Evolutionary conservation across 2,888 invertebrate species (phyloP).

Genomic region (Volucella inanis): DNA sequence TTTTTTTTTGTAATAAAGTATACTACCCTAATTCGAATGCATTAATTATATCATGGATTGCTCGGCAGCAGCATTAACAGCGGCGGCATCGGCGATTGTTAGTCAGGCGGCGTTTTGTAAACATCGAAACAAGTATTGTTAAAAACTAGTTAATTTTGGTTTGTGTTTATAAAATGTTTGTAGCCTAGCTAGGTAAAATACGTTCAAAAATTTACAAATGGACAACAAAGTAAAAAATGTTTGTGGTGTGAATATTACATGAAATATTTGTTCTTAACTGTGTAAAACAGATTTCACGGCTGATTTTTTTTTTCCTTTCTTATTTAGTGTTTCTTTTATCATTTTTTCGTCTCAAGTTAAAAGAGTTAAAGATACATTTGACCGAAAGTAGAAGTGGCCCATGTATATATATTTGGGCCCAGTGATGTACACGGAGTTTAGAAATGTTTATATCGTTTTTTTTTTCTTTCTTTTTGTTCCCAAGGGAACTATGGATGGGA

Average conservation of each 20-base stretch:
- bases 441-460: slow-evolving; percentile 59
- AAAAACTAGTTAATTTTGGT: slow-evolving; percentile 32
- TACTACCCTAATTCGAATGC: background rate
- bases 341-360: slow-evolving; percentile 35
- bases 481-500: slow-evolving; percentile 73
- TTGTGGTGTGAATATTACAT: slow-evolving; percentile 63
- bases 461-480: slow-evolving; percentile 52
- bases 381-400: slow-evolving; percentile 38
- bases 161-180: slow-evolving; percentile 68
- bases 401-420: slow-evolving; percentile 21
- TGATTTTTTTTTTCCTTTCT: background rate
- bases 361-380: slow-evolving; percentile 47
- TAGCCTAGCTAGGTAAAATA: slow-evolving; percentile 72
- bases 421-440: slow-evolving; percentile 55
- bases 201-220: slow-evolving; percentile 73
- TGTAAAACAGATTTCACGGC: slow-evolving; percentile 26
- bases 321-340: no score
- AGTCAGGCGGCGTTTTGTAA: slow-evolving; percentile 34
- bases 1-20: slow-evolving; percentile 26
- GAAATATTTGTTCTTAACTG: slow-evolving; percentile 41
- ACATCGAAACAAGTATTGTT: slow-evolving; percentile 22
- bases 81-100: slow-evolving; percentile 25
- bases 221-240: slow-evolving; percentile 59
- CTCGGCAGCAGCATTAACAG: slow-evolving; percentile 10
- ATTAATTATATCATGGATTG: slow-evolving; percentile 31